Conservation (phyloP, 2,113 vertebrate genomes). For the Nicator chloris region DNA sequence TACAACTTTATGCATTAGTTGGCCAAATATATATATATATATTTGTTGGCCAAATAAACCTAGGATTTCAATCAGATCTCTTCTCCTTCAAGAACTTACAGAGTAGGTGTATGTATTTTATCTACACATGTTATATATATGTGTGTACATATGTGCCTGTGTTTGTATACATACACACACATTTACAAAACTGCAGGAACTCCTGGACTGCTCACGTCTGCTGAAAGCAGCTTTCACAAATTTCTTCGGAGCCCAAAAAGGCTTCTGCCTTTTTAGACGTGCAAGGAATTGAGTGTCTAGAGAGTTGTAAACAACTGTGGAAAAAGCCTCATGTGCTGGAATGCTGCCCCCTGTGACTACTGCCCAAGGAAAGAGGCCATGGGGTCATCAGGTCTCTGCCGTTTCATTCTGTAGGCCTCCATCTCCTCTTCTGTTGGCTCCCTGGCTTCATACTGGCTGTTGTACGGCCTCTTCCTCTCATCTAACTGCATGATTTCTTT, state of each 20-base stretch:
- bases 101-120: not conserved
- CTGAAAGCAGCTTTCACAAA: not conserved
- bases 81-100: not conserved
- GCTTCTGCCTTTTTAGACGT: not conserved
- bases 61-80: not conserved
- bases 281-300: not conserved
- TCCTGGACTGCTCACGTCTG: not conserved
- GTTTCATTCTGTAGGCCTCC: slow-evolving; percentile 96
- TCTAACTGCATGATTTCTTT: slow-evolving; percentile 88
- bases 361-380: slow-evolving; percentile 94
- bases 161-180: not conserved
- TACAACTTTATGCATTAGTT: not conserved
- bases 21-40: not conserved
- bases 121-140: not conserved
- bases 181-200: not conserved
- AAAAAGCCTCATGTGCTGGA: not conserved
- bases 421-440: slow-evolving; percentile 97
- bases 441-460: slow-evolving; percentile 81
- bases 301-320: not conserved
- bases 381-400: slow-evolving; percentile 88
- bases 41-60: not conserved
- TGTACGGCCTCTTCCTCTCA: slow-evolving; percentile 92
- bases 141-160: not conserved
- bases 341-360: slow-evolving; percentile 27
- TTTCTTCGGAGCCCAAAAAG: not conserved